Conservation (phyloP, 1,140 invertebrate species). For the Batillaria attramentaria region DNA sequence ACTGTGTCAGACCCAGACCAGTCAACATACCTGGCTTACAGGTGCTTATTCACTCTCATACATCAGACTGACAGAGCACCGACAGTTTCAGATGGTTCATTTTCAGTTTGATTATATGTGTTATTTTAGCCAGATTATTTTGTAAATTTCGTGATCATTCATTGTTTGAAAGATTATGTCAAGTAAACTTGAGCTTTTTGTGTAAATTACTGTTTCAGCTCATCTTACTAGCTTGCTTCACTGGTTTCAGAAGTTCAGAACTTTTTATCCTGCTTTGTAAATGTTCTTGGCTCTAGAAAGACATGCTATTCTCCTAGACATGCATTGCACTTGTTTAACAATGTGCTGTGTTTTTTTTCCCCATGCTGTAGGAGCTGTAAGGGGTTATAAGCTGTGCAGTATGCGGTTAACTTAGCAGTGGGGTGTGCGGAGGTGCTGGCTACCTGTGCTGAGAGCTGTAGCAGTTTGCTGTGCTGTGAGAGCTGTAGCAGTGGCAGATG, state of each 20-base stretch:
- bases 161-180: not conserved
- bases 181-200: not conserved
- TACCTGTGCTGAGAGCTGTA: constrained; percentile 37
- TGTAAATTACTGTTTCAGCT: too few relatives aligned
- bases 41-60: constrained; percentile 26
- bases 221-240: not conserved
- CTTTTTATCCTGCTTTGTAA: not conserved
- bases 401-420: constrained; percentile 37
- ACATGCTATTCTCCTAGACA: not conserved
- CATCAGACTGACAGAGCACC: too few relatives aligned
- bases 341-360: constrained; percentile 50
- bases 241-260: not conserved
- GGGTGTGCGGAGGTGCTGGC: constrained; percentile 25
- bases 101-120: not conserved
- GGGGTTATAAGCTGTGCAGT: constrained; percentile 37
- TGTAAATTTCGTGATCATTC: not conserved
- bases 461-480: constrained; percentile 39
- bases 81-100: constrained; percentile 7
- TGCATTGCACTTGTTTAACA: constrained; percentile 15
- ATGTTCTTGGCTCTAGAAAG: not conserved
- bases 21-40: constrained; percentile 26
- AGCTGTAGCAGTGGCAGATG: constrained; percentile 35
- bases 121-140: not conserved
- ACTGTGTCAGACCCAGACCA: constrained; percentile 9
- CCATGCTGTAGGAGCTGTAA: constrained; percentile 55